Evolutionary conservation across 1,140 invertebrate genomes (phyloP).

Genomic region (Heterodera carotae): DNA sequence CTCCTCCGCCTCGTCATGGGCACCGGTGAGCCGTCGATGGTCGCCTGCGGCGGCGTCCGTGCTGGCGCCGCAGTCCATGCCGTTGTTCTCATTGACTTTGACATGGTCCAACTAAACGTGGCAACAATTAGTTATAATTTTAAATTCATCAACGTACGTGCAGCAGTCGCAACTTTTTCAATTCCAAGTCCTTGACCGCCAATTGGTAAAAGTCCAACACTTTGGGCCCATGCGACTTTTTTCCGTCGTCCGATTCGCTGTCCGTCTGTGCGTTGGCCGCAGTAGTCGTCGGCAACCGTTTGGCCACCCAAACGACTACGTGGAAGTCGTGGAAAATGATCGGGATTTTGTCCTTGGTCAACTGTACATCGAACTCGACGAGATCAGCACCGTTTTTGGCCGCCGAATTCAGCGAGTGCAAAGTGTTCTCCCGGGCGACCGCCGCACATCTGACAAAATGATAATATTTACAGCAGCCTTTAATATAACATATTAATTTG

Average conservation of each 20-base stretch:
- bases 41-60: neutral
- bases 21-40: constrained; percentile 42
- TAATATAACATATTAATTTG: too few relatives aligned
- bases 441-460: constrained; percentile 50
- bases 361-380: constrained; percentile 65
- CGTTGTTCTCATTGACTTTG: constrained; percentile 24
- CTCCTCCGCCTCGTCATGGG: constrained; percentile 46
- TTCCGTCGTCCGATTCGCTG: constrained; percentile 26
- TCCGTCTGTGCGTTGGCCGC: neutral
- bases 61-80: constrained; percentile 17
- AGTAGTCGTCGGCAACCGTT: constrained; percentile 29
- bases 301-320: constrained; percentile 62
- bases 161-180: constrained; percentile 55
- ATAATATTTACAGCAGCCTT: too few relatives aligned
- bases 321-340: constrained; percentile 65
- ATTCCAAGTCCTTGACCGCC: constrained; percentile 62
- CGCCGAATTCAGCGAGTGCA: constrained; percentile 62
- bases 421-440: constrained; percentile 60
- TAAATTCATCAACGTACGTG: constrained; percentile 41
- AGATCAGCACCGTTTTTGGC: constrained; percentile 63
- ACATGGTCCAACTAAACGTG: constrained; percentile 58
- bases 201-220: constrained; percentile 60
- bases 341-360: constrained; percentile 58
- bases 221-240: constrained; percentile 22
- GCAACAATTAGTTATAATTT: neutral